Evolutionary conservation across 30 jellyfish, hydroid and myxozoan genomes (phyloP), one percentile per base, ranked within the genome.

Genomic region (Hydractinia symbiolongicarpus): DNA sequence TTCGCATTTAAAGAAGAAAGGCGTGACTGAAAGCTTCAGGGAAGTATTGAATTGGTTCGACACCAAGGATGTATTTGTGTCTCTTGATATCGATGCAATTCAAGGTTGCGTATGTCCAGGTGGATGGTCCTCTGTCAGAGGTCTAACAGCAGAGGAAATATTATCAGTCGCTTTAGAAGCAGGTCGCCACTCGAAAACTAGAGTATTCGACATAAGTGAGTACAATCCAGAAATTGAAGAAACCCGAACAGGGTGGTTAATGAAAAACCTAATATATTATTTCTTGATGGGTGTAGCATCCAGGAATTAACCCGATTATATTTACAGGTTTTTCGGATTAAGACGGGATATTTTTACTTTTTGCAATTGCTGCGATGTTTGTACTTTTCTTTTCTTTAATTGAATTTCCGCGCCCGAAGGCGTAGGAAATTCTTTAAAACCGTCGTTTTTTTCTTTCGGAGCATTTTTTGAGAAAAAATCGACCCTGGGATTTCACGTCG

Each of bases 61-160:
- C 16, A 13, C 51, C 7, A 52, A 56, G 57, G 79, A 60, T 54
- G 56, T 77, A 19, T 77, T 77, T 77, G 85, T 77, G 9, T 77
- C 85, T n/a, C 57, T 77, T 77, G 85, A 77, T 77, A 77, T 77
- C 53, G 85, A 77, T 77, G 13, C 85, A 4, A 77, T 77, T 7
- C 53, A 40, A 53, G 85, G 85, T 15, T 52, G 79, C 5, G 79
- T 53, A 20, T 77, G 85, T 54, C 85, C 85, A 17, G 85, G 85
- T 4, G 57, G 85, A 20, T 77, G 85, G n/a, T 79, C 85, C 30
- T 50, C 79, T 51, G 85, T 77, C 16, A 54, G 30, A 8, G 85
- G 85, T 53, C 30, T 77, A 77, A 54, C 79, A 20, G 85, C 85
- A 16, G 79, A 77, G 78, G 79, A 77, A 17, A 79, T 79, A 9